These are phyloP conservation scores for Galagoides demidoff DNA, from an alignment of 2,797 vertebrate species.

Conservation along the genomic window DNA sequence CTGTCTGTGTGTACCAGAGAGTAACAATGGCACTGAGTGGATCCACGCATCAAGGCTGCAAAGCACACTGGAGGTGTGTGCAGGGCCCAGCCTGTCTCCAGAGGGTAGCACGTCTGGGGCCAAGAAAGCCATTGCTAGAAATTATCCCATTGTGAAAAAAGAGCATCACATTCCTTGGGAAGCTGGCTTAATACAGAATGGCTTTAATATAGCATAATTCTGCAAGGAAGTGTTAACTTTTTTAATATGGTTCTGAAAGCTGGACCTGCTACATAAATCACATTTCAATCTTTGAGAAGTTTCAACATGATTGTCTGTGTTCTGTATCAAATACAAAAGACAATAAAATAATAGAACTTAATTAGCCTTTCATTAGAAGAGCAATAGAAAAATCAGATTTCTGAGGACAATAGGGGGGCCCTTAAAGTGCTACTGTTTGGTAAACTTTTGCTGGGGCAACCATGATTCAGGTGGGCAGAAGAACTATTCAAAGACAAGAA, in stretches of 20 bases:
- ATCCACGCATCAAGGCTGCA: constrained; percentile 26
- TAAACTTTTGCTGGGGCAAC: neutral
- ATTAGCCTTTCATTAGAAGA: constrained; percentile 1
- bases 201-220: neutral
- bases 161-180: constrained; percentile 43
- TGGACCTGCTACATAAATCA: neutral
- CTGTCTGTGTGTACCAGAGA: constrained; percentile 19
- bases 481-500: neutral
- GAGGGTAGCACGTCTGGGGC: constrained; percentile 26
- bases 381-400: constrained; percentile 48
- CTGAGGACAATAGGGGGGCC: neutral
- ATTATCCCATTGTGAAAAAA: constrained; percentile 47
- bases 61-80: constrained; percentile 36
- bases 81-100: constrained; percentile 37
- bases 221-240: constrained; percentile 20
- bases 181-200: constrained; percentile 11
- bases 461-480: neutral
- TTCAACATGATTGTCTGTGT: neutral
- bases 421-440: neutral
- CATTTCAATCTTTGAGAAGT: constrained; percentile 42
- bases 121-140: constrained; percentile 52
- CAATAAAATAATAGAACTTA: constrained; percentile 11
- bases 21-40: neutral
- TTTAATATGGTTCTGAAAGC: constrained; percentile 12
- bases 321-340: constrained; percentile 29